phyloP scores from a whole-genome alignment of 2,888 invertebrate species.

The Pachydiplax longipennis region DNA sequence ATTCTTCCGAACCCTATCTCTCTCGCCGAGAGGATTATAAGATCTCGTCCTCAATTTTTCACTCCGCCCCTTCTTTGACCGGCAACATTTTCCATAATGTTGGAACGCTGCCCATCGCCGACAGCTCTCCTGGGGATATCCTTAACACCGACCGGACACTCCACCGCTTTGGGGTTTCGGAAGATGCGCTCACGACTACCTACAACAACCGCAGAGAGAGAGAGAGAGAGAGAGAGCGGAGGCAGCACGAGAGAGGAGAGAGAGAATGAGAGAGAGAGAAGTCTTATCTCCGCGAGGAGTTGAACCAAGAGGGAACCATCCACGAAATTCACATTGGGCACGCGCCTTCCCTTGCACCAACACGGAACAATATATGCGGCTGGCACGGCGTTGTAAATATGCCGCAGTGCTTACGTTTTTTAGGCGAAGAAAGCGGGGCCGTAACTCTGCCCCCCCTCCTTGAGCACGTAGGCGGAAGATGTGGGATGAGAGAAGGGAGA shows the following conservation, averaged over 20 bases:
- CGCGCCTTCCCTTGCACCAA: background rate
- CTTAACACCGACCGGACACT: background rate
- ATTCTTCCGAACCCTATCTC: background rate
- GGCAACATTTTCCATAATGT: slow-evolving; percentile 30
- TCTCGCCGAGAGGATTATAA: slow-evolving; percentile 22
- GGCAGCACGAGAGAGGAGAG: background rate
- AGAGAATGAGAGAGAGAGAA: background rate
- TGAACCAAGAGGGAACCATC: slow-evolving; percentile 33
- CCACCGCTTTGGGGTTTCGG: slow-evolving; percentile 19
- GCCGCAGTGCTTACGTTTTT: slow-evolving; percentile 22
- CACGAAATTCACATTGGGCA: slow-evolving; percentile 19
- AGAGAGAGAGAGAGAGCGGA: no score
- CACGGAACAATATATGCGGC: slow-evolving; percentile 35
- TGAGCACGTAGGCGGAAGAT: background rate
- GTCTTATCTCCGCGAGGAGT: background rate
- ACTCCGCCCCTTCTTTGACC: background rate
- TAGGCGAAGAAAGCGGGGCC: slow-evolving; percentile 13
- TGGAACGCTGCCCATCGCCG: slow-evolving; percentile 43
- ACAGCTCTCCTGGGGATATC: slow-evolving; percentile 39
- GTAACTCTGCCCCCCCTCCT: background rate
- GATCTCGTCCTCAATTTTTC: background rate
- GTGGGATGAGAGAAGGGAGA: background rate
- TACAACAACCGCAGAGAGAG: background rate
- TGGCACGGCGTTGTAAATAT: slow-evolving; percentile 28
- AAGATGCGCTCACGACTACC: background rate